Base-by-base conservation (phyloP, 2,797 vertebrate species). In the Typhlichthys eigenmanni region DNA sequence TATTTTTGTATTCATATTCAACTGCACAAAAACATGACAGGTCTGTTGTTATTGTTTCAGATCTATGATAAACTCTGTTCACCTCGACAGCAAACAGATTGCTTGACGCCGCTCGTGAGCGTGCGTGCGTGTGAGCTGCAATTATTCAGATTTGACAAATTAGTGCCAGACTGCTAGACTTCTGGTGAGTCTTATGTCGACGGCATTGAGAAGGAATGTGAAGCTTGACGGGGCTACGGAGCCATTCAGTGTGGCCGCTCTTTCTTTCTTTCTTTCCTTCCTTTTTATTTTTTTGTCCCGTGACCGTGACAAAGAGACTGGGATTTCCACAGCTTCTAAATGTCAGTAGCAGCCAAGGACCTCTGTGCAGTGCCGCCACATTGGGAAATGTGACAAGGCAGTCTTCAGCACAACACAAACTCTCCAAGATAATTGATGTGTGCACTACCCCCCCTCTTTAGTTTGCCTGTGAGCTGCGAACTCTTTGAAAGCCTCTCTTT, bases 391-490 rank as follows among this genome's bases (percentile, higher is more conserved):
- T 91, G 85, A 89, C 88, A 86, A 88, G 86, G 84, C 82, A 72
- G 81, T 87, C 84, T 73, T 80, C 70, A 72, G 70, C 68, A 72
- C 81, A 62, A 75, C 82, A 71, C 81, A 86, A 84, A 83, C 79
- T 85, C 87, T 82, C 69, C 70, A 67, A 79, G 79, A 91, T 92
- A 92, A 91, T 89, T 89, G 89, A 92, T 89, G 86, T 80, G 83
- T 84, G 77, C 84, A 82, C 74, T 62, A 8, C 13, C n/a, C 47
- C 7, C 52, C 12, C n/a, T 46, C n/a, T 46, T 17, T 46, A 6
- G 65, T 69, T 69, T 49, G 48, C 68, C 50, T 62, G 75, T 72
- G 72, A 88, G 85, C 83, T 77, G 80, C 87, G 88, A 90, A 87
- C 88, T 80, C 85, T 86, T 83, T 87, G 84, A 89, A 90, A 87